Conservation (phyloP, 2,113 vertebrate genomes). For the Guaruba guarouba region DNA sequence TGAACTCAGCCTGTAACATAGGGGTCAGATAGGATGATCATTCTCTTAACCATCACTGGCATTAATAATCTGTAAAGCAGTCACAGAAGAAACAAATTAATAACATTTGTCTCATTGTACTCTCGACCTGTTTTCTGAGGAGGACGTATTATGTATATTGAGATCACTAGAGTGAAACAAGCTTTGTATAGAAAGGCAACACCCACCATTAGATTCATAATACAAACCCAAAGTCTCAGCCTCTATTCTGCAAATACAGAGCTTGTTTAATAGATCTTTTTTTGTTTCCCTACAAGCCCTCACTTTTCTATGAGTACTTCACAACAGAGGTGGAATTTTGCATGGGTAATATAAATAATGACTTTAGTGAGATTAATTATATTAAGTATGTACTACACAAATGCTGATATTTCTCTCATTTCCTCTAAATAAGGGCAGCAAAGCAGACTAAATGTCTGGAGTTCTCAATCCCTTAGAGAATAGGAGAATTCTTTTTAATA, state of each 20-base stretch:
- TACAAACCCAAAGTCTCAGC: neutral
- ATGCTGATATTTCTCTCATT: neutral
- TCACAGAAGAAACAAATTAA: neutral
- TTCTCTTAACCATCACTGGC: neutral
- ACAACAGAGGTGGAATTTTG: neutral
- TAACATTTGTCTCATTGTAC: neutral
- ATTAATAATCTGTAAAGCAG: neutral
- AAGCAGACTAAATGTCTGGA: neutral
- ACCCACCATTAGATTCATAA: neutral
- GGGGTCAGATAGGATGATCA: neutral
- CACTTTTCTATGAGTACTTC: neutral
- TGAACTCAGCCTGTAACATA: neutral
- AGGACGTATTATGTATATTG: neutral
- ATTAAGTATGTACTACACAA: neutral
- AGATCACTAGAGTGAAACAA: neutral
- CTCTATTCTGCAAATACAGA: neutral
- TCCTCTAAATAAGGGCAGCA: neutral
- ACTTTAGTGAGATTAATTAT: neutral
- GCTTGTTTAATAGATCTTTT: neutral
- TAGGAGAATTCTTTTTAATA: neutral
- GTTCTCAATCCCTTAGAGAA: neutral
- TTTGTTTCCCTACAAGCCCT: neutral
- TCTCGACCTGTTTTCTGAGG: neutral
- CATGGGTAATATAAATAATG: neutral
- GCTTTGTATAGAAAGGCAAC: neutral